These are phyloP conservation scores for Climacteris rufus DNA, from an alignment of 2,113 vertebrate species.

Conservation along the genomic window DNA sequence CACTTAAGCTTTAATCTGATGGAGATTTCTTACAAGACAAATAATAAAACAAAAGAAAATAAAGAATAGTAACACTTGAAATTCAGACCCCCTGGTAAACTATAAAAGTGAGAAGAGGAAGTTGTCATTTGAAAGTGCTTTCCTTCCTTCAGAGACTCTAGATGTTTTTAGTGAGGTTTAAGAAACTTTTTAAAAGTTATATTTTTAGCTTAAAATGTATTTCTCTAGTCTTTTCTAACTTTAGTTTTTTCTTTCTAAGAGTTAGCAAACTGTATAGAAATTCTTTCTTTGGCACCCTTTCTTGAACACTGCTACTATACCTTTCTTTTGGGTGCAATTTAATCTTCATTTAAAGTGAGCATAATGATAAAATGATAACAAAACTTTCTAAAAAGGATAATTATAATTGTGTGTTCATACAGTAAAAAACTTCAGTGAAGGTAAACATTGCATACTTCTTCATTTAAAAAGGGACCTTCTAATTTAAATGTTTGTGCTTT, in stretches of 20 bases:
- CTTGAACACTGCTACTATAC: not conserved
- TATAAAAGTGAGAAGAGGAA: not conserved
- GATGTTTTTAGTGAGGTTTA: not conserved
- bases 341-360: not conserved
- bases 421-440: not conserved
- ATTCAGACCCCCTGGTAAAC: not conserved
- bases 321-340: not conserved
- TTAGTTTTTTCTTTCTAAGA: not conserved
- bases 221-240: not conserved
- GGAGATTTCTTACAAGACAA: not conserved
- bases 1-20: not conserved
- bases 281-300: not conserved
- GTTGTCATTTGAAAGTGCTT: not conserved
- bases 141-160: not conserved
- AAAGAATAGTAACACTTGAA: not conserved
- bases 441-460: not conserved
- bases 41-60: not conserved
- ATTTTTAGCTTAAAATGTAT: not conserved
- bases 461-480: not conserved
- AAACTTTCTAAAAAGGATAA: fast-evolving
- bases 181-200: not conserved
- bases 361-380: not conserved
- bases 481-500: not conserved
- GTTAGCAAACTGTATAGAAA: not conserved
- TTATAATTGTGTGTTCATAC: not conserved